Evolutionary conservation across 2,797 vertebrate genomes (phyloP).

Genomic region (Tauraco hartlaubi): DNA sequence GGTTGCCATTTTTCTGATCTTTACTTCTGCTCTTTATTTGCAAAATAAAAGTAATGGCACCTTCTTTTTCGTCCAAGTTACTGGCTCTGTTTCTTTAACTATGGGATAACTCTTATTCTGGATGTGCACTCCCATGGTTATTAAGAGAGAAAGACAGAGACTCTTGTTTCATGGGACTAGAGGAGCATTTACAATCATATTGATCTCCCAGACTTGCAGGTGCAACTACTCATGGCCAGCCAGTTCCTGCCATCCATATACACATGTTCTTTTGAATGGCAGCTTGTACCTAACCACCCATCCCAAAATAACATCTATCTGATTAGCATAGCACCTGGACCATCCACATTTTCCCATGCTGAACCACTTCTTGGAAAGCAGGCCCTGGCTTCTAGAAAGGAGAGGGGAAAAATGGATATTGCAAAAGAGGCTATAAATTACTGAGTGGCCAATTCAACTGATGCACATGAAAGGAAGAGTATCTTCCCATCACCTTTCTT

Average conservation of each 20-base stretch:
- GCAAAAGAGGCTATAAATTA: slow-evolving; percentile 51
- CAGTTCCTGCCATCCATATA: slow-evolving; percentile 64
- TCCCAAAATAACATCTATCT: slow-evolving; percentile 61
- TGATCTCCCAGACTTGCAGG: slow-evolving; percentile 58
- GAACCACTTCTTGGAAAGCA: slow-evolving; percentile 71
- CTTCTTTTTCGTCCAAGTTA: neutral
- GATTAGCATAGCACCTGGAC: slow-evolving; percentile 68
- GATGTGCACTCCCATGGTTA: neutral
- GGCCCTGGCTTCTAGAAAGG: slow-evolving; percentile 62
- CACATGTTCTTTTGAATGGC: slow-evolving; percentile 57
- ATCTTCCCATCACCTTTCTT: neutral
- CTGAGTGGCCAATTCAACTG: slow-evolving; percentile 28
- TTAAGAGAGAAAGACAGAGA: slow-evolving; percentile 21
- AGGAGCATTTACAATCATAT: slow-evolving; percentile 48
- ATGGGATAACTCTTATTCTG: neutral
- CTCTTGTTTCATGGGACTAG: neutral
- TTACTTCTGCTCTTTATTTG: neutral
- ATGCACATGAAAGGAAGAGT: slow-evolving; percentile 6
- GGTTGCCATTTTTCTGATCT: neutral
- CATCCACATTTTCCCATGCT: slow-evolving; percentile 68
- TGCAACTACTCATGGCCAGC: slow-evolving; percentile 65
- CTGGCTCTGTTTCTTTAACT: neutral
- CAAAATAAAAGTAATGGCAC: neutral
- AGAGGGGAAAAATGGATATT: neutral
- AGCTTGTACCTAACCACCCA: slow-evolving; percentile 56